Base-by-base conservation (phyloP, 2,113 vertebrate genomes). In the Anoura caudifer region DNA sequence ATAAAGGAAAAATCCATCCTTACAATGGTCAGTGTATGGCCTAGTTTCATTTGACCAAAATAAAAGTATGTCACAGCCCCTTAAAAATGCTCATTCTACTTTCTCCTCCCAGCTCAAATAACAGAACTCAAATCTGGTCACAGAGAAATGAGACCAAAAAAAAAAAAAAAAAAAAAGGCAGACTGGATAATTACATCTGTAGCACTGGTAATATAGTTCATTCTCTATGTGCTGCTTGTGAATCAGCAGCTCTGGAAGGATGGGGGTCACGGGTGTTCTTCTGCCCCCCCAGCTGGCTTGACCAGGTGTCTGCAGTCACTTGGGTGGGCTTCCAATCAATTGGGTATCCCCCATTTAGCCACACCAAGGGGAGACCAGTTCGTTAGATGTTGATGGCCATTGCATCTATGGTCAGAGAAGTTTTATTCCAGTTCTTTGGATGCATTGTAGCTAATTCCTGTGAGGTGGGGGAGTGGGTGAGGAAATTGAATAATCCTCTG, bases 31-130 rank as follows among this genome's bases (percentile, higher is more conserved):
- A 63, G 19, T 73, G 13, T 45, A 65, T 93, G 76, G 72, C 90
- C 93, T 92, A 79, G 76, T 92, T 96, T 95, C 47, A 61, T 67
- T 81, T 84, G 73, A 43, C 52, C 67, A 93, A 95, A 94, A 84
- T 86, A 10, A 50, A 36, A 96, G 59, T 14, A 7, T 94, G 61
- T 56, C 70, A 70, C 2, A 26, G 59, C 28, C 70, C 61, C 96
- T 93, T 91, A 81, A 93, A 93, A 95, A 92, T 84, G 36, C 7
- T 82, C 28, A 2, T 43, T 93, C 50, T 92, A n/a, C 41, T 87
- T 86, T 94, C 72, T 90, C 24, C 65, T 95, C 76, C 79, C 43
- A 61, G 31, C 26, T 56, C 38, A 89, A 95, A 84, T 93, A 67
- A 91, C 43, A 72, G 83, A 88, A 82, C 81, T 94, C 8, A 73